Conservation (phyloP, 2,888 invertebrate species). For the Unio delphinus region DNA sequence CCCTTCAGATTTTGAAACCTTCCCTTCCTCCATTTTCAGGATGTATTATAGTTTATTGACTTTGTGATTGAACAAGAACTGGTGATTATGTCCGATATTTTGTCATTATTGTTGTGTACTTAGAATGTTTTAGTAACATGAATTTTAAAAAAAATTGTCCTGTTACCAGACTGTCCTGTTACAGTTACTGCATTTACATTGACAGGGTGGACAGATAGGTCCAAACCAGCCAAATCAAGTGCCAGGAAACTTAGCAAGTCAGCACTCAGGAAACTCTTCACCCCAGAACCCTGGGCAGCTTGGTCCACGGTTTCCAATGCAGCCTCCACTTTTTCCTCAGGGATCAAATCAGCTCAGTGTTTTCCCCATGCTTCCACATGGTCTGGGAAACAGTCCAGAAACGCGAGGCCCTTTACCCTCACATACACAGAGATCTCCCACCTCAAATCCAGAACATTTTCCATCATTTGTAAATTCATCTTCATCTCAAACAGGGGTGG, state of each 20-base stretch:
- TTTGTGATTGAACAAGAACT: no score
- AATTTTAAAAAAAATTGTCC: no score
- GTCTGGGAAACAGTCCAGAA: slow-evolving; percentile 35
- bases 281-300: slow-evolving; percentile 25
- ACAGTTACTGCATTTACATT: no score
- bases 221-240: slow-evolving; percentile 6
- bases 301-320: slow-evolving; percentile 19
- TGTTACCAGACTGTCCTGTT: no score
- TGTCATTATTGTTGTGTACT: no score
- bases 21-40: no score
- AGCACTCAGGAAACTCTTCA: slow-evolving; percentile 24
- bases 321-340: slow-evolving; percentile 3
- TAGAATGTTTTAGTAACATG: no score
- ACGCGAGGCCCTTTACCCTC: slow-evolving; percentile 15
- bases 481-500: no score
- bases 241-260: slow-evolving; percentile 12
- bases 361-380: slow-evolving; percentile 8
- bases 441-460: slow-evolving; percentile 24
- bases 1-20: no score
- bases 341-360: slow-evolving; percentile 33
- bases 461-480: slow-evolving; percentile 17
- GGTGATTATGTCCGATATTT: no score
- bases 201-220: slow-evolving; percentile 10
- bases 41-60: no score
- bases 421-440: slow-evolving; percentile 29